A percentile compares a stretch with the other conserved stretches of the same genome.
Evolutionary conservation across 1,140 invertebrate species (phyloP).

Genomic region (Antheraea mylitta): DNA sequence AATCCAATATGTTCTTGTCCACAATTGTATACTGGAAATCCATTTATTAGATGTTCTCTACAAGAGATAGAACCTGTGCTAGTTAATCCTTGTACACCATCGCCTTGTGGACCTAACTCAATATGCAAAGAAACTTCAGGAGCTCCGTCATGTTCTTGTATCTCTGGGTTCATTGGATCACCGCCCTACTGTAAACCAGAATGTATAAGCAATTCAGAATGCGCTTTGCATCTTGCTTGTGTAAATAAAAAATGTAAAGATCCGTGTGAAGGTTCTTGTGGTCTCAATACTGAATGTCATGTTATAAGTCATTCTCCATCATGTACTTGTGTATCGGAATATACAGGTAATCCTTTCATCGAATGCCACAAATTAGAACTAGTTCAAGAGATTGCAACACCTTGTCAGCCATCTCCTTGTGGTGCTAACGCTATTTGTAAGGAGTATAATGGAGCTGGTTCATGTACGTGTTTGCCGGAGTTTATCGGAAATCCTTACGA

Average conservation of each 20-base stretch:
- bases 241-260: slow-evolving; percentile 82
- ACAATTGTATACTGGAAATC: slow-evolving; percentile 84
- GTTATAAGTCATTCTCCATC: slow-evolving; percentile 82
- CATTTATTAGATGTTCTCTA: slow-evolving; percentile 82
- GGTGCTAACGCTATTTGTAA: slow-evolving; percentile 88
- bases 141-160: slow-evolving; percentile 82
- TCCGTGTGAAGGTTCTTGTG: slow-evolving; percentile 82
- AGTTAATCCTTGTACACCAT: slow-evolving; percentile 80
- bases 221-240: slow-evolving; percentile 81
- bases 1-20: slow-evolving; percentile 88
- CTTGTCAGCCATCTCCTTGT: slow-evolving; percentile 88
- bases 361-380: slow-evolving; percentile 76
- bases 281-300: slow-evolving; percentile 80
- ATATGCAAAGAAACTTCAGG: slow-evolving; percentile 80
- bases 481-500: slow-evolving; percentile 88
- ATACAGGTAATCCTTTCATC: slow-evolving; percentile 82
- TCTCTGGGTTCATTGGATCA: slow-evolving; percentile 79
- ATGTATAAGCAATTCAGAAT: slow-evolving; percentile 84
- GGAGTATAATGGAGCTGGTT: slow-evolving; percentile 88
- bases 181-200: slow-evolving; percentile 83
- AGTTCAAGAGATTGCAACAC: slow-evolving; percentile 72
- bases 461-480: slow-evolving; percentile 85
- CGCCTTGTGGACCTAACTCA: slow-evolving; percentile 84
- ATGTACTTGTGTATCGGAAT: slow-evolving; percentile 80
- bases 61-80: slow-evolving; percentile 61